phyloP scores from a whole-genome alignment of 64 coral and sea anemone genomes.

The Porites lutea region DNA sequence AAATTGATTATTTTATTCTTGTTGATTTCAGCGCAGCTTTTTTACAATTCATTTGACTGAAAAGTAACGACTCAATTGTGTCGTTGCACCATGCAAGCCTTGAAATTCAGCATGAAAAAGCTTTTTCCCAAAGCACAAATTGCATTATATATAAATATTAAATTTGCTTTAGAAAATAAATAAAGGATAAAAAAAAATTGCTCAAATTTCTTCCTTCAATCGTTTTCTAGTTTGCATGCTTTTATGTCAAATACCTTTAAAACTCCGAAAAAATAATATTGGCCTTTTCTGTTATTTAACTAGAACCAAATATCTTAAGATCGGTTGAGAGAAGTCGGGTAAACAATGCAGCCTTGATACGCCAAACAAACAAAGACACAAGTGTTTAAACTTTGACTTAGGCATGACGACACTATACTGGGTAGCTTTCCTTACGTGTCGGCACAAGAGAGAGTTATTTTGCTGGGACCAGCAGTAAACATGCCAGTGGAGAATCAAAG shows the following conservation, averaged over 20 bases:
- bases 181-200: slow-evolving; percentile 18
- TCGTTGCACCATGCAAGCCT: neutral
- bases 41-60: slow-evolving; percentile 11
- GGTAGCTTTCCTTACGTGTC: no score
- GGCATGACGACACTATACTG: no score
- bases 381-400: no score
- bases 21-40: slow-evolving; percentile 5
- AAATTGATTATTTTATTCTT: slow-evolving; percentile 5
- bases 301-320: no score
- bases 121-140: slow-evolving; percentile 2
- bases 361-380: no score
- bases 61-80: neutral
- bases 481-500: no score
- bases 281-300: no score
- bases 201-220: neutral
- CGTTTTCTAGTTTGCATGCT: neutral
- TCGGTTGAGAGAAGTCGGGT: no score
- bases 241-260: neutral
- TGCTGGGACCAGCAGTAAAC: no score
- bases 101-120: slow-evolving; percentile 13
- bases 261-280: neutral
- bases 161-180: slow-evolving; percentile 59
- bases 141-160: slow-evolving; percentile 37
- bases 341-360: no score
- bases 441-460: no score